Conservation (phyloP, 2,888 invertebrate species). For the Nymphalis polychloros region DNA sequence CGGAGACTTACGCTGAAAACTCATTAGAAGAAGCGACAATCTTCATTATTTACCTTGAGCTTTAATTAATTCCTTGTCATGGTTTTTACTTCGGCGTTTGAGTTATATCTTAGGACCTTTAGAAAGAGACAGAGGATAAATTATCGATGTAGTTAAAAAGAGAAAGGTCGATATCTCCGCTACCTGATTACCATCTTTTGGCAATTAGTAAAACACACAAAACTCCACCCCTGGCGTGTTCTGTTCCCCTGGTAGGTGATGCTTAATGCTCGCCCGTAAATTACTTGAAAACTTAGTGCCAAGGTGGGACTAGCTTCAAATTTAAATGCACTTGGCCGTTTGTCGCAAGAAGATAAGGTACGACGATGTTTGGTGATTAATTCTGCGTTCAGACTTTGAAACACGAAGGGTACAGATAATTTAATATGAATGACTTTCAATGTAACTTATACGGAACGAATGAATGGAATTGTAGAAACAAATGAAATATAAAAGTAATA, state of each 20-base stretch:
- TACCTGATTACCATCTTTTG: conserved; percentile 83
- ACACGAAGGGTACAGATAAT: conserved; percentile 1
- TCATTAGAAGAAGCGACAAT: conserved; percentile 78
- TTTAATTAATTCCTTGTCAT: conserved; percentile 83
- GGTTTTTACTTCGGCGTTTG: conserved; percentile 81
- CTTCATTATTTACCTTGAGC: conserved; percentile 81
- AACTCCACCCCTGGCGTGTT: conserved; percentile 82
- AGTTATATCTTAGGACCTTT: conserved; percentile 69
- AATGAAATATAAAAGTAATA: neutral
- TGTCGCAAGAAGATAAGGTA: conserved; percentile 60
- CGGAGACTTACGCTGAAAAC: conserved; percentile 65
- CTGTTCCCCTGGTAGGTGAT: conserved; percentile 80
- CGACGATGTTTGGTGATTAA: conserved; percentile 49
- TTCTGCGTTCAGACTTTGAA: conserved; percentile 9
- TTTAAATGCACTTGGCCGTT: conserved; percentile 70
- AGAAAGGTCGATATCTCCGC: conserved; percentile 60
- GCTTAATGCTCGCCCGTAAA: conserved; percentile 80
- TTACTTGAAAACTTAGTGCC: conserved; percentile 78
- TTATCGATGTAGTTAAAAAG: conserved; percentile 42
- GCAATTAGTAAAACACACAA: conserved; percentile 84
- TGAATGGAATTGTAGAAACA: neutral
- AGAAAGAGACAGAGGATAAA: conserved; percentile 51
- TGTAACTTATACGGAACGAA: neutral
- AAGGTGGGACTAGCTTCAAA: conserved; percentile 68
- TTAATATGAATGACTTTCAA: neutral